Evolutionary conservation across 2,797 vertebrate genomes (phyloP).

Genomic region (Poecilia gillii): DNA sequence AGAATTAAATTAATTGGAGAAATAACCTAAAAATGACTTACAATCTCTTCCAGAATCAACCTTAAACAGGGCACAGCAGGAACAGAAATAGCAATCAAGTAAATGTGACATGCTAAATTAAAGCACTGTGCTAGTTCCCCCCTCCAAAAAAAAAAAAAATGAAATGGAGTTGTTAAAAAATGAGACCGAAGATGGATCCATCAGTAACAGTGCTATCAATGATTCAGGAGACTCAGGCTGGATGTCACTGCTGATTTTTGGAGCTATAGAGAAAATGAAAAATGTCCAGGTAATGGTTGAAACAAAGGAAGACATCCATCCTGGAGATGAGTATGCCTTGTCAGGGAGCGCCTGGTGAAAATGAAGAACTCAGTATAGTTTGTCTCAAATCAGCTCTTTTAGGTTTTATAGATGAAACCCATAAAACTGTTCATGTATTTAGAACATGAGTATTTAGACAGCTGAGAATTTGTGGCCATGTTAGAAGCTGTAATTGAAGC

Average conservation of each 20-base stretch:
- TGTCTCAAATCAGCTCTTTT: background rate
- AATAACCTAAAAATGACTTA: background rate
- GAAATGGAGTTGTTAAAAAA: constrained; percentile 65
- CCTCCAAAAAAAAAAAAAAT: constrained; percentile 43
- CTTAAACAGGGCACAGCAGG: background rate
- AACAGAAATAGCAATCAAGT: constrained; percentile 37
- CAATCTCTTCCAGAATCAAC: background rate
- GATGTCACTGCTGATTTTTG: constrained; percentile 46
- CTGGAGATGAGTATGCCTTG: constrained; percentile 17
- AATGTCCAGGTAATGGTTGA: constrained; percentile 34
- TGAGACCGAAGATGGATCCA: constrained; percentile 57
- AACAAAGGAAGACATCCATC: constrained; percentile 20
- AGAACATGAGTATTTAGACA: background rate
- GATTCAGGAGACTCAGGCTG: constrained; percentile 59
- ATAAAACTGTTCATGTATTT: background rate
- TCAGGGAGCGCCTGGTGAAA: constrained; percentile 6
- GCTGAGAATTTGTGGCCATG: background rate
- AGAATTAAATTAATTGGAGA: constrained; percentile 32
- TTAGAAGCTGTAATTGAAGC: background rate
- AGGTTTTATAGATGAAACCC: background rate
- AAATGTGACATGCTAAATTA: constrained; percentile 27
- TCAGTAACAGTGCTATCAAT: constrained; percentile 67
- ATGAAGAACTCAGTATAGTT: constrained; percentile 24
- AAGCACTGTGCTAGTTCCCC: constrained; percentile 18
- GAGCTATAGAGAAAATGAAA: constrained; percentile 13